Base-by-base conservation (phyloP, 2,888 invertebrate genomes). In the Amphimallon solstitiale region DNA sequence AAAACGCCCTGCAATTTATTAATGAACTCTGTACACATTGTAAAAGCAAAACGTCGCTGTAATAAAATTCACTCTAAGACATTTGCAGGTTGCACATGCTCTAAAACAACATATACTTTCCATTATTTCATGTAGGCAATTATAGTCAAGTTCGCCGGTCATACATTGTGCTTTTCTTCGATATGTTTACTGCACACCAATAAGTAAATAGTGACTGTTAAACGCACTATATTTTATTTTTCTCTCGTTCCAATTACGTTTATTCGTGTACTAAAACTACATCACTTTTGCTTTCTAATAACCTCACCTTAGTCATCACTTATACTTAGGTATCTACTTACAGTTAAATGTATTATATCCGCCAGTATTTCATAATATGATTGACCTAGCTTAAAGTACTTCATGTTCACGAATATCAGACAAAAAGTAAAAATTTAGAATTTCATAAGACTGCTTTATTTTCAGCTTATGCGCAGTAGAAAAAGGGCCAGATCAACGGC, bases 241-340 rank as follows among this genome's bases (percentile, higher is more conserved):
- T 56, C 56, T 35, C 56, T 56, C 40, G 56, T 56, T 56, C 56
- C 56, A 56, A 56, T 56, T 56, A 56, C 56, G 56, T 56, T 56
- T 56, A 56, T 56, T 56, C 56, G 40, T 40, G 56, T 56, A 56
- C 56, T 40, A 40, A 56, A 56, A 56, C 56, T 40, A 56, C 56
- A 56, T 56, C 56, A 56, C 56, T 56, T 56, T 56, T 56, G 40
- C 56, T 21, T 56, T 56, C 56, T 56, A 56, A 56, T 56, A 56
- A 40, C 56, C 56, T 56, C 56, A 56, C 56, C 56, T 56, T 56
- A 56, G 56, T 56, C 56, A 56, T 56, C 56, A 56, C 40, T 56
- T 56, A 56, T 40, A 23, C 56, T 56, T 56, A 38, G 40, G 23
- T 56, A 9, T 21, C 23, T 56, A 23, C 29, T 56, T 56, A 43